A percentile compares a stretch with the other conserved stretches of the same genome.
These are phyloP conservation scores for Zoanthus gigantus DNA, from an alignment of 92 coral and sea anemone species.

Conservation along the genomic window DNA sequence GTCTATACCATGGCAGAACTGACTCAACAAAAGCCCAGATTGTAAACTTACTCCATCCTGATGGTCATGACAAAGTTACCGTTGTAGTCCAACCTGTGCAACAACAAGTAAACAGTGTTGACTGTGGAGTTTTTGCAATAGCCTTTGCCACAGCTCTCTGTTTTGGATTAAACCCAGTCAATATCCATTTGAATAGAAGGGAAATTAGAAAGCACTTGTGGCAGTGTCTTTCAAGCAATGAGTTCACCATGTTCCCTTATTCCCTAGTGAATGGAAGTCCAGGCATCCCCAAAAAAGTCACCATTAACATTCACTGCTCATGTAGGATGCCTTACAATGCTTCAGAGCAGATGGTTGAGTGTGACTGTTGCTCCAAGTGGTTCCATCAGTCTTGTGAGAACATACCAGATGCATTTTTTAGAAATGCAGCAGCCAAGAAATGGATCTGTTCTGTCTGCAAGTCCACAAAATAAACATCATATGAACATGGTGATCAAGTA, in stretches of 20 bases:
- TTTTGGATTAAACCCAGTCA: slow-evolving; percentile 22
- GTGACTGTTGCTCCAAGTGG: slow-evolving; percentile 37
- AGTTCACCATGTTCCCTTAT: slow-evolving; percentile 42
- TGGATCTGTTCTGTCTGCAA: slow-evolving; percentile 6
- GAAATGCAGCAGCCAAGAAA: not conserved
- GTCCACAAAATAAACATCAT: not conserved
- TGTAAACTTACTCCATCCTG: not conserved
- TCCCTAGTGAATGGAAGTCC: not conserved
- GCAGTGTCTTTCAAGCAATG: slow-evolving; percentile 8
- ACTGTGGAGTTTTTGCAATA: slow-evolving; percentile 51
- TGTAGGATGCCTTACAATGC: slow-evolving; percentile 23
- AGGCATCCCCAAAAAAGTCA: slow-evolving; percentile 35
- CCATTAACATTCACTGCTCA: slow-evolving; percentile 38
- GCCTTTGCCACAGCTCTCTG: slow-evolving; percentile 54
- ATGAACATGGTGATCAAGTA: no score
- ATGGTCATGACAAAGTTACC: not conserved
- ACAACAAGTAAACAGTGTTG: slow-evolving; percentile 44
- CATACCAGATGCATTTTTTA: slow-evolving; percentile 48
- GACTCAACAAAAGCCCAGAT: not conserved
- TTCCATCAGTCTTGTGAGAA: slow-evolving; percentile 43
- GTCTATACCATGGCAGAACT: not conserved
- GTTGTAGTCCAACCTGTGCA: slow-evolving; percentile 37
- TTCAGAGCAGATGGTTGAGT: slow-evolving; percentile 46
- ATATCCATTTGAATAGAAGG: slow-evolving; percentile 13
- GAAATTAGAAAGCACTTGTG: slow-evolving; percentile 21